Evolutionary conservation across 2,888 invertebrate genomes (phyloP), one percentile per base, ranked within the genome.

Genomic region (Arge pagana): DNA sequence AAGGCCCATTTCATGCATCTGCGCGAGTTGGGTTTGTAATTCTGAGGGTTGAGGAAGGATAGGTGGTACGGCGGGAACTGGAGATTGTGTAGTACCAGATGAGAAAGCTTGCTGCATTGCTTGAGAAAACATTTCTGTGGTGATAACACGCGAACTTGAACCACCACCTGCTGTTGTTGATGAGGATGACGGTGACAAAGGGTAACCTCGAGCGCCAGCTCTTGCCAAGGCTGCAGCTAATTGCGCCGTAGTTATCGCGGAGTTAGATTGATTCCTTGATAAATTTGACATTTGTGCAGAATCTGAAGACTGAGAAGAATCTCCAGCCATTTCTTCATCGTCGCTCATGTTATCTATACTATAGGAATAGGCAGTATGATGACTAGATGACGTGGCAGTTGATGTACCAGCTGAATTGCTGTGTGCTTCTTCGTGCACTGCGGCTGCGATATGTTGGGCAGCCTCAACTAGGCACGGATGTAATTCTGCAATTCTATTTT

Each of bases 1-100:
- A 15, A 97, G 85, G 0, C 96, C 96, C 85, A 96, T 89, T 72
- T 96, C 95, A 60, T 88, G 85, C 91, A 97, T 91, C 67, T 90
- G 89, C 48, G 83, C 82, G 57, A 91, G 77, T 64, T 89, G 88
- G 2, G 81, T 60, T 54, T 61, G 70, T n/a, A 72, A 55, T 53
- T 74, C 64, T 2, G 64, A 51, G 2, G 61, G 48, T 45, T 63
- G 66, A 1, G 71, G 60, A 26, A 63, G 39, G 4, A 63, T 54
- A 0, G 67, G 57, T 24, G 63, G 65, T 36, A 68, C 54, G 26
- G 61, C 55, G 5, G 60, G 60, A n/a, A 24, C 3, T 16, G 30
- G 28, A 15, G 35, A 55, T 57, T 48, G 57, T 53, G 62, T 19
- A 52, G 60, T 33, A 43, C 35, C 24, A 61, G 57, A 74, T 51